Evolutionary conservation across 64 coral and sea anemone genomes (phyloP).

Genomic region (Exaiptasia diaphana): DNA sequence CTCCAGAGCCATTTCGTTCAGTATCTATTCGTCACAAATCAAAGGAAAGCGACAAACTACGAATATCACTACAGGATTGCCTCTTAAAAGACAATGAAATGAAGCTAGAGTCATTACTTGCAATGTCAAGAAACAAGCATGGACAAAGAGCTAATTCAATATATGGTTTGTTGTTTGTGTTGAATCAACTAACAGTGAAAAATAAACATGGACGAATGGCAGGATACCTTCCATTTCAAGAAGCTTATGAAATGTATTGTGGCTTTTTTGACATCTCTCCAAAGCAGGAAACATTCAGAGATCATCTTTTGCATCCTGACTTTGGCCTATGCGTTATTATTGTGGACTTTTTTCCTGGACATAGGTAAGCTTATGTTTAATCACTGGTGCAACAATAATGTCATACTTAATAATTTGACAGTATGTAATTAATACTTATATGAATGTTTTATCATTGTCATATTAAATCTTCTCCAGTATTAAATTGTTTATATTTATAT

Average conservation of each 20-base stretch:
- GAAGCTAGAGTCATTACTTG: conserved; percentile 36
- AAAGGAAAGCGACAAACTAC: too few species aligned
- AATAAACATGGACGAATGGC: conserved; percentile 23
- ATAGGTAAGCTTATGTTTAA: neutral
- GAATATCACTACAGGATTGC: conserved; percentile 46
- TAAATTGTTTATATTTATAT: too few species aligned
- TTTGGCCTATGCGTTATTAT: conserved; percentile 58
- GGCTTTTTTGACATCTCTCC: conserved; percentile 46
- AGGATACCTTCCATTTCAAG: conserved; percentile 50
- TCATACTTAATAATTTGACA: too few species aligned
- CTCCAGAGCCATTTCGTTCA: too few species aligned
- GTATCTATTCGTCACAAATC: too few species aligned
- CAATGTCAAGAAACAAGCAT: too few species aligned
- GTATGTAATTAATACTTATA: too few species aligned
- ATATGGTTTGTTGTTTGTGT: neutral
- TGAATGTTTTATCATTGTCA: too few species aligned
- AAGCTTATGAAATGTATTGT: conserved; percentile 60
- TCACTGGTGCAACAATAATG: too few species aligned
- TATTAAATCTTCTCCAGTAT: too few species aligned
- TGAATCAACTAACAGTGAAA: conserved; percentile 20
- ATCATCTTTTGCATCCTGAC: conserved; percentile 52
- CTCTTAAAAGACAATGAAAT: conserved; percentile 25
- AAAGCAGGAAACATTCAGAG: conserved; percentile 19
- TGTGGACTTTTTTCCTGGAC: too few species aligned
- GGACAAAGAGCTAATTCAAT: conserved; percentile 19